Conservation (phyloP, 2,113 vertebrate species). For the Rafetus swinhoei region DNA sequence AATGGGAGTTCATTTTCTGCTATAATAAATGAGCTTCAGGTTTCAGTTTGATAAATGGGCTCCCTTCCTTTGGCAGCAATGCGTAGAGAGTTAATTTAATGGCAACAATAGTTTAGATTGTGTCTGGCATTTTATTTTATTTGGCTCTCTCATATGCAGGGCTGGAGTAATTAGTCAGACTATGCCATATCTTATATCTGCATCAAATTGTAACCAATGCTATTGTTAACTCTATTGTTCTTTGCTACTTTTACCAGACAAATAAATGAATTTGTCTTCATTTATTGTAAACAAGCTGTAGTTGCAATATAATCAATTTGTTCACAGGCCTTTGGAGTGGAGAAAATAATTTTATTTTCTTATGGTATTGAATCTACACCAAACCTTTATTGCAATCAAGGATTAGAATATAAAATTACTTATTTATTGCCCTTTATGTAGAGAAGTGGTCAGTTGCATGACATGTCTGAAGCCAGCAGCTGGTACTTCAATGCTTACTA, state of each 20-base stretch:
- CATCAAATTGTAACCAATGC: not conserved
- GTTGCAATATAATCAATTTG: not conserved
- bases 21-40: not conserved
- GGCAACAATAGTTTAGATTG: not conserved
- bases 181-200: not conserved
- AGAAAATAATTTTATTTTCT: not conserved
- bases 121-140: not conserved
- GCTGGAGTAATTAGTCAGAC: not conserved
- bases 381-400: not conserved
- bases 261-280: not conserved
- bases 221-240: not conserved
- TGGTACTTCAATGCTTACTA: not conserved
- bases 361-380: not conserved
- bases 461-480: not conserved
- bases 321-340: not conserved
- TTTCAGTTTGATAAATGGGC: slow-evolving; percentile 40
- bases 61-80: slow-evolving; percentile 32
- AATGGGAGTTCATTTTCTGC: slow-evolving; percentile 32
- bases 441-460: not conserved
- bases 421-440: fast-evolving
- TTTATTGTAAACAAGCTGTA: not conserved
- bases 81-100: slow-evolving; percentile 24
- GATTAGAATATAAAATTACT: not conserved
- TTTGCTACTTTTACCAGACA: not conserved
- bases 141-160: not conserved